Evolutionary conservation across 1,140 invertebrate species (phyloP), one percentile per base, ranked within the genome.

Genomic region (Cheumatopsyche charites): DNA sequence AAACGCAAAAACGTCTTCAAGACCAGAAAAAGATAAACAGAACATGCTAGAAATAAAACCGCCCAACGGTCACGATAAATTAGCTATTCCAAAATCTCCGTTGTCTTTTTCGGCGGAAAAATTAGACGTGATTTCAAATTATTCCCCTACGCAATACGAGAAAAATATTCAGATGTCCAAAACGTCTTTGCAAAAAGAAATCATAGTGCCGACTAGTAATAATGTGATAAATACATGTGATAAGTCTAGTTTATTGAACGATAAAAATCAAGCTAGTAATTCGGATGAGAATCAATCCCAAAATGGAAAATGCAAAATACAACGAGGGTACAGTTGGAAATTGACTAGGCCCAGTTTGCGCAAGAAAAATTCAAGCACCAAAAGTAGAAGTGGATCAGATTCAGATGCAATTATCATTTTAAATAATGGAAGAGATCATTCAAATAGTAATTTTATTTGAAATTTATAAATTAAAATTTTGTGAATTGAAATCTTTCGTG

Each of bases 301-400:
- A 42, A 79, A 79, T n/a, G 81, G 82, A 9, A 85, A 84, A 76
- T 84, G 82, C 70, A 86, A 86, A 76, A 87, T 90, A 29, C 88
- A 89, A 75, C 81, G 88, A 47, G 87, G 87, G 7, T 90, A 88
- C 76, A 91, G 90, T 26, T 91, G 90, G 90, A 87, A 90, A 70
- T 78, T 90, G 58, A 88, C 89, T 0, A 82, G 88, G 68, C 87
- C 90, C 0, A 91, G 90, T 66, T 79, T 91, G 5, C 83, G 86
- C 36, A 84, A 85, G 55, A 90, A 89, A 78, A 82, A 75, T 41
- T 69, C 75, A 6, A 69, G 41, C 45, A 75, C 72, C n/a, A 83
- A 88, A 78, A 83, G 85, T 76, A 80, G 86, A 70, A 86, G 85
- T 23, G 85, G 84, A 3, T 87, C 86, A 0, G 86, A 87, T 75